Conservation (phyloP, 1,140 invertebrate genomes). For the Platyura marginata region DNA sequence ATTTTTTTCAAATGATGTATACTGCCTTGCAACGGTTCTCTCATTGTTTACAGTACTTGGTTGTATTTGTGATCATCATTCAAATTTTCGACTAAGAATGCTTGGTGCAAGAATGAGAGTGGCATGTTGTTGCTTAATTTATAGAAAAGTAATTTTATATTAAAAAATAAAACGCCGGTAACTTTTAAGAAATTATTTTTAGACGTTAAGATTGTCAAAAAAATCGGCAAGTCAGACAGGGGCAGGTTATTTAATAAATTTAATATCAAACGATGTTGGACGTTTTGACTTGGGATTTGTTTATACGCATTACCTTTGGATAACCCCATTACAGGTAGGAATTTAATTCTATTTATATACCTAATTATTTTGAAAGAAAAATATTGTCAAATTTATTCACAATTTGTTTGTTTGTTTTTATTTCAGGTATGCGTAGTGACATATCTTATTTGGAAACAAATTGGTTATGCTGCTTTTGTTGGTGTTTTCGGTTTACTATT, state of each 20-base stretch:
- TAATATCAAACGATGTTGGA: slow-evolving; percentile 63
- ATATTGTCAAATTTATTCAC: slow-evolving; percentile 24
- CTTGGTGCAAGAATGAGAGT: slow-evolving; percentile 30
- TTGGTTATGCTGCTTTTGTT: slow-evolving; percentile 46
- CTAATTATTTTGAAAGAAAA: too few species aligned
- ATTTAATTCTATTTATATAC: too few species aligned
- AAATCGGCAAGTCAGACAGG: slow-evolving; percentile 47
- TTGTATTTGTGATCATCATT: slow-evolving; percentile 23
- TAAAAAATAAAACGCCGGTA: not conserved
- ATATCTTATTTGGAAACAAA: slow-evolving; percentile 46
- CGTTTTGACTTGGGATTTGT: slow-evolving; percentile 40
- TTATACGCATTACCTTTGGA: slow-evolving; percentile 42
- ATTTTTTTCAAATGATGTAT: slow-evolving; percentile 13
- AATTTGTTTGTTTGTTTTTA: slow-evolving; percentile 48
- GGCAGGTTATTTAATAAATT: slow-evolving; percentile 65
- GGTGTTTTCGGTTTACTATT: slow-evolving; percentile 41
- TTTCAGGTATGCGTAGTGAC: slow-evolving; percentile 36
- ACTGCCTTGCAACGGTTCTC: slow-evolving; percentile 13
- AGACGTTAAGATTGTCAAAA: slow-evolving; percentile 41
- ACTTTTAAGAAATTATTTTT: slow-evolving; percentile 1
- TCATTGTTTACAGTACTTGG: slow-evolving; percentile 14
- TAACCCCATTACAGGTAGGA: slow-evolving; percentile 46
- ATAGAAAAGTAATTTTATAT: slow-evolving; percentile 30
- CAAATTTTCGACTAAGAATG: slow-evolving; percentile 18
- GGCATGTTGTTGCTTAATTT: slow-evolving; percentile 35